Conservation (phyloP, 2,797 vertebrate genomes). For the Semaprochilodus insignis region DNA sequence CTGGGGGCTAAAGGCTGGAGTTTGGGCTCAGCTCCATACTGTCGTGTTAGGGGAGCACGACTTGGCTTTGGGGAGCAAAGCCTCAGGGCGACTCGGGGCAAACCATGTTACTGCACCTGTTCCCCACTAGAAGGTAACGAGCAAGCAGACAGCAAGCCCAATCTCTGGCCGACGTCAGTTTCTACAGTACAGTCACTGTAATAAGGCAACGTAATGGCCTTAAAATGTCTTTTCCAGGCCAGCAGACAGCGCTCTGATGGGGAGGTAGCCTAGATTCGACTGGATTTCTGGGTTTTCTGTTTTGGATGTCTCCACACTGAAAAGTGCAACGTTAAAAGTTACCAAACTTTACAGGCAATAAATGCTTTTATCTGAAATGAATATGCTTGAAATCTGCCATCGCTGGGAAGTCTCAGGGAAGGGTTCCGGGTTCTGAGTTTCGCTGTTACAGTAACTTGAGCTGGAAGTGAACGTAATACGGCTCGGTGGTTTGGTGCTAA, state of each 20-base stretch:
- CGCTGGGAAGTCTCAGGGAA: too few species aligned
- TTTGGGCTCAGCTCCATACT: background rate
- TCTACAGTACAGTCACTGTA: background rate
- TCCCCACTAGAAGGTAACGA: slow-evolving; percentile 3
- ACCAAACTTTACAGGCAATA: too few species aligned
- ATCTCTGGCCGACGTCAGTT: background rate
- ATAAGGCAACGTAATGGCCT: background rate
- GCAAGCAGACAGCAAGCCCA: background rate
- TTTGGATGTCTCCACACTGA: background rate
- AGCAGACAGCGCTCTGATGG: background rate
- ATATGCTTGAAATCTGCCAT: too few species aligned
- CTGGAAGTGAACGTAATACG: background rate
- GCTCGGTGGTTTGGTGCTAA: slow-evolving; percentile 5
- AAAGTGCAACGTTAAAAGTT: too few species aligned
- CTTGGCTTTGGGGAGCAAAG: slow-evolving; percentile 9
- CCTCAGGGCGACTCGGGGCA: slow-evolving; percentile 14
- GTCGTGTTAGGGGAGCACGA: background rate
- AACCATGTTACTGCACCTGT: slow-evolving; percentile 27
- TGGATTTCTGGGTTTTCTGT: background rate
- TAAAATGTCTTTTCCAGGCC: background rate
- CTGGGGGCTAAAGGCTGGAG: background rate
- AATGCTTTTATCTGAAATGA: too few species aligned
- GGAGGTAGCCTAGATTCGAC: background rate
- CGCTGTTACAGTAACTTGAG: background rate
- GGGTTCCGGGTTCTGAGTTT: background rate